These are phyloP conservation scores for Pogonomyrmex barbatus DNA, from an alignment of 1,140 invertebrate species.

Conservation along the genomic window DNA sequence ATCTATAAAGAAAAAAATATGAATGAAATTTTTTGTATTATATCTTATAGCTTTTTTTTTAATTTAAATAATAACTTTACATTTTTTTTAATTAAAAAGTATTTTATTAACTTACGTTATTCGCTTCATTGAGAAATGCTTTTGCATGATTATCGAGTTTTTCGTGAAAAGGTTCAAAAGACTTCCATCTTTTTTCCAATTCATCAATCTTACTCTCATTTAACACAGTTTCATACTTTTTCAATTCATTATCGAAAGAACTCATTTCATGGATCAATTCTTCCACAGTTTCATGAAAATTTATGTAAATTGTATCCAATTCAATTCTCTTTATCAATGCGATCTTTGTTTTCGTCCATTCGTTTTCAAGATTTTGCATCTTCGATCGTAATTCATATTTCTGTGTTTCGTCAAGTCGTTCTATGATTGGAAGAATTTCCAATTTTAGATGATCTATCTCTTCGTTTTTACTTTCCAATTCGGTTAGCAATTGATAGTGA, in stretches of 20 bases:
- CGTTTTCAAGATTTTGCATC: conserved; percentile 87
- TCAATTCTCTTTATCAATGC: conserved; percentile 89
- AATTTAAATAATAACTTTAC: conserved; percentile 3
- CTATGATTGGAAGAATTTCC: conserved; percentile 89
- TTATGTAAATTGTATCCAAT: conserved; percentile 89
- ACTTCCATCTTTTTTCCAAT: conserved; percentile 88
- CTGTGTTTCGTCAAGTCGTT: conserved; percentile 89
- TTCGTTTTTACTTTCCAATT: conserved; percentile 88
- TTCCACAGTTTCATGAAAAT: conserved; percentile 91
- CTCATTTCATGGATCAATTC: conserved; percentile 90
- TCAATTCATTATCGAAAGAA: conserved; percentile 88
- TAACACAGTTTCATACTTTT: conserved; percentile 80
- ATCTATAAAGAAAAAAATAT: conserved; percentile 86
- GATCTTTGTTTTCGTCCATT: conserved; percentile 89
- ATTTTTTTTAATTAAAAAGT: neutral
- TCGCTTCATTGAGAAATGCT: conserved; percentile 89
- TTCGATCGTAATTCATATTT: conserved; percentile 89
- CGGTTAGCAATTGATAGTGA: conserved; percentile 91
- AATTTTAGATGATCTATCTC: conserved; percentile 86
- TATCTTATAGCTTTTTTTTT: neutral
- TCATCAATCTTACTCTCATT: conserved; percentile 87
- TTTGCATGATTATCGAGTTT: conserved; percentile 89
- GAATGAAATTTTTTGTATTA: neutral
- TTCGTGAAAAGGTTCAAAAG: conserved; percentile 87
- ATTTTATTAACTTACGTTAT: conserved; percentile 84